Conservation (phyloP, 2,797 vertebrate genomes). For the Sebastes vulpes region DNA sequence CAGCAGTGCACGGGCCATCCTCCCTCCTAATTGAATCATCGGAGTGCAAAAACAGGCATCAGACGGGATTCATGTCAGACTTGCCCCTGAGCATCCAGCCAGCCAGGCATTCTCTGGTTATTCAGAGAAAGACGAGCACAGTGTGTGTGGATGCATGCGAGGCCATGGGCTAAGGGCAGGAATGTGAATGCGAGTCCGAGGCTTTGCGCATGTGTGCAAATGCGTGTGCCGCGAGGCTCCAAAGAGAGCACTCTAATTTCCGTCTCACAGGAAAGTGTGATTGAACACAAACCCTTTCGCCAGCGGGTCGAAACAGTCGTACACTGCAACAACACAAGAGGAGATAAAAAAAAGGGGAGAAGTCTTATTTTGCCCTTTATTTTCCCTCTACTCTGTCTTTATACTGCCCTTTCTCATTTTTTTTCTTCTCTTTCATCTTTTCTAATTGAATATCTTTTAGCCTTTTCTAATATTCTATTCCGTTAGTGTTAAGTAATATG, state of each 20-base stretch:
- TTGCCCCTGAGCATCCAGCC: slow-evolving; percentile 74
- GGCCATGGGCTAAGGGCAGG: slow-evolving; percentile 51
- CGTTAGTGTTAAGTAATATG: slow-evolving; percentile 18
- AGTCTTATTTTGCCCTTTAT: slow-evolving; percentile 66
- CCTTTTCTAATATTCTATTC: slow-evolving; percentile 4
- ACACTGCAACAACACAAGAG: slow-evolving; percentile 67
- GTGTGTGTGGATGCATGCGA: slow-evolving; percentile 47
- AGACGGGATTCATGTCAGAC: slow-evolving; percentile 83
- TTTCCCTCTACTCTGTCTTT: slow-evolving; percentile 34
- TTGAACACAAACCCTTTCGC: slow-evolving; percentile 80
- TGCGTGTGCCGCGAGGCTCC: slow-evolving; percentile 63
- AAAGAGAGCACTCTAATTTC: slow-evolving; percentile 83
- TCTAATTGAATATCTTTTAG: slow-evolving; percentile 43
- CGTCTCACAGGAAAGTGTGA: slow-evolving; percentile 82
- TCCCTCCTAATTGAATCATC: slow-evolving; percentile 85
- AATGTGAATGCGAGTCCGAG: slow-evolving; percentile 29
- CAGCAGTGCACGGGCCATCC: slow-evolving; percentile 63
- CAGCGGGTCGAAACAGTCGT: slow-evolving; percentile 72
- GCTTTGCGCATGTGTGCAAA: slow-evolving; percentile 23
- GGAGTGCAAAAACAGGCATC: slow-evolving; percentile 83
- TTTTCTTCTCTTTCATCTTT: slow-evolving; percentile 45
- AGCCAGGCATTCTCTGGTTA: slow-evolving; percentile 61
- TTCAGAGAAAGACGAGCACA: slow-evolving; percentile 63
- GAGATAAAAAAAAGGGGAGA: slow-evolving; percentile 56
- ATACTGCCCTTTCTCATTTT: slow-evolving; percentile 28